These are phyloP conservation scores for Philaethria dido DNA, from an alignment of 2,888 invertebrate genomes.

Conservation along the genomic window DNA sequence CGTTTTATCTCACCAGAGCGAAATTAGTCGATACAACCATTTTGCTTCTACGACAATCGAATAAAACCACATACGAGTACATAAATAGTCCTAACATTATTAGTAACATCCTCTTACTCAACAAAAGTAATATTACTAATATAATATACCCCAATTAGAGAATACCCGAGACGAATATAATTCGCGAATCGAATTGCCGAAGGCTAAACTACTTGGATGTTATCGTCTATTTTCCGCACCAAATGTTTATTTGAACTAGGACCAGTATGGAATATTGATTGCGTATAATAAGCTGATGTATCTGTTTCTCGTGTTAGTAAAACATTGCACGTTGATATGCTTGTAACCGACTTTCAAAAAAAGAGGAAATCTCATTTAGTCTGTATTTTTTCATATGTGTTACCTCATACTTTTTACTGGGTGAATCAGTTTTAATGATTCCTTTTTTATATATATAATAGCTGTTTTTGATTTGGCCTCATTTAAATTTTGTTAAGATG, in stretches of 20 bases:
- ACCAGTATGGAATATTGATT: conserved; percentile 7
- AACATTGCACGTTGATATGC: neutral
- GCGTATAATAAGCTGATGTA: neutral
- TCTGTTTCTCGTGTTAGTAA: neutral
- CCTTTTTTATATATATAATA: no score
- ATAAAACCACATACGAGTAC: neutral
- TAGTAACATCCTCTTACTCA: neutral
- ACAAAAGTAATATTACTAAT: neutral
- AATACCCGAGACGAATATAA: neutral
- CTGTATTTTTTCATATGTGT: no score
- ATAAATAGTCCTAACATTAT: neutral
- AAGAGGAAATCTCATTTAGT: no score
- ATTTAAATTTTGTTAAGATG: no score
- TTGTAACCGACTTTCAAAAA: neutral
- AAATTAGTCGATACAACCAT: no score
- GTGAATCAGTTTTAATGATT: no score
- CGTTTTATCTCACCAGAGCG: no score
- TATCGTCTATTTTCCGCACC: conserved; percentile 9
- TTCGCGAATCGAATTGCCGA: conserved; percentile 16
- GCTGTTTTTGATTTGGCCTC: no score
- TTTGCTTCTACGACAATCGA: no score
- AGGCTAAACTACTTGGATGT: conserved; percentile 2
- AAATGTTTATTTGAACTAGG: neutral
- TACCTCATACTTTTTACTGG: no score
- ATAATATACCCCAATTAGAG: neutral